phyloP scores from a whole-genome alignment of 2,797 vertebrate species.

The Peromyscus aztecus region DNA sequence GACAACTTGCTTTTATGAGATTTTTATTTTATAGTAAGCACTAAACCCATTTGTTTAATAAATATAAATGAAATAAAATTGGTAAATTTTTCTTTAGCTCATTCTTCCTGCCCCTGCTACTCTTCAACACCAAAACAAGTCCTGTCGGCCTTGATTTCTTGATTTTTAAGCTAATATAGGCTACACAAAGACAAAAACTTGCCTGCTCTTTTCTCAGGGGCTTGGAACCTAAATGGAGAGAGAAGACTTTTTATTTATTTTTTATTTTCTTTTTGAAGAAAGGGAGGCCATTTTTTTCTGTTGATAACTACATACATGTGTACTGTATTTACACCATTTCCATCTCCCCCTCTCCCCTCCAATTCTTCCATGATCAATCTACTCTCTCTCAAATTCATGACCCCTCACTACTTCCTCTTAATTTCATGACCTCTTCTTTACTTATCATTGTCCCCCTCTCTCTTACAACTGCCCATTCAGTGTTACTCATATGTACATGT shows the following conservation, averaged over 20 bases:
- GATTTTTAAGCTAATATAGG: neutral
- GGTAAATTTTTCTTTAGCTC: neutral
- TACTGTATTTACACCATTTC: neutral
- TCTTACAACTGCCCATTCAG: neutral
- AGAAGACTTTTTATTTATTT: slow-evolving; percentile 24
- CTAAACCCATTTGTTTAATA: slow-evolving; percentile 28
- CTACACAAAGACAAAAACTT: neutral
- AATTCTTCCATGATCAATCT: neutral
- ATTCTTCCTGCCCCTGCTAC: neutral
- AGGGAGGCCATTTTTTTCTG: neutral
- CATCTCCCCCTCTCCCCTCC: neutral
- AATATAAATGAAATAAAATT: neutral
- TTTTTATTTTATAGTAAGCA: slow-evolving; percentile 24
- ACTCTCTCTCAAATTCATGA: neutral
- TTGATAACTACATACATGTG: neutral
- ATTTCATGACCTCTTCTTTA: neutral
- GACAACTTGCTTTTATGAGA: slow-evolving; percentile 5
- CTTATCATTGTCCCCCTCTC: neutral
- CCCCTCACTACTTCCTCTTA: neutral
- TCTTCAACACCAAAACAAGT: neutral
- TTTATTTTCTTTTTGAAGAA: neutral
- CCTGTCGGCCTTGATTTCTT: neutral
- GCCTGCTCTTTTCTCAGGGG: neutral
- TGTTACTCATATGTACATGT: no score
- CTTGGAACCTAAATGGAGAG: slow-evolving; percentile 19